Percentiles rank a stretch among this genome's conserved stretches.
phyloP scores from a whole-genome alignment of 2,797 vertebrate species.

The Urosaurus nigricauda region DNA sequence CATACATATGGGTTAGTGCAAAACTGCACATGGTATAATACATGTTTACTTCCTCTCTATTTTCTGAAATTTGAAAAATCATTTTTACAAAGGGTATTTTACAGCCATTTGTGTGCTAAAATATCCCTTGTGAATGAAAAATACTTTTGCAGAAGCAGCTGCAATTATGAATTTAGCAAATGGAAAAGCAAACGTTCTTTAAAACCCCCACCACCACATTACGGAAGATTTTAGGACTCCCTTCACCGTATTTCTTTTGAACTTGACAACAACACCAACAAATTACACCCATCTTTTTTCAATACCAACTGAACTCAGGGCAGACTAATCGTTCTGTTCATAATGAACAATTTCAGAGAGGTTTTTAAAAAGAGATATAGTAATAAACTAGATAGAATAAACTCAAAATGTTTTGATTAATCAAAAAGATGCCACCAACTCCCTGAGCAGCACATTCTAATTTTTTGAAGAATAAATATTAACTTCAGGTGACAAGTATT shows the following conservation, averaged over 20 bases:
- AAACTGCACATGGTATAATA: too few relatives aligned
- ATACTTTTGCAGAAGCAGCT: conserved; percentile 1
- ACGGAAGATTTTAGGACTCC: not conserved
- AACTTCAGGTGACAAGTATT: not conserved
- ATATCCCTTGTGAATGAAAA: not conserved
- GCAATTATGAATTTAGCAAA: conserved; percentile 1
- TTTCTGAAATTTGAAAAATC: too few relatives aligned
- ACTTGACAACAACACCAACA: not conserved
- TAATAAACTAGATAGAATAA: not conserved
- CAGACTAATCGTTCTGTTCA: too few relatives aligned
- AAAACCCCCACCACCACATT: not conserved
- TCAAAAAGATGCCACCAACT: too few relatives aligned
- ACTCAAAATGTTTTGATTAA: not conserved
- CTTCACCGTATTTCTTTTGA: not conserved
- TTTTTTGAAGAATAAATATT: not conserved
- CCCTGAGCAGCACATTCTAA: not conserved
- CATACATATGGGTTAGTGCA: too few relatives aligned
- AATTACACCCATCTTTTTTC: not conserved
- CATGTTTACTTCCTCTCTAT: too few relatives aligned
- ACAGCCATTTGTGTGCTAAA: not conserved
- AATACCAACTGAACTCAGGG: not conserved
- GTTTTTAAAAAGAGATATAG: not conserved
- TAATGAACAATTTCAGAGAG: not conserved
- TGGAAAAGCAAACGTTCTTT: not conserved
- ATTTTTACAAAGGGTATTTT: not conserved